Conservation (phyloP, 2,113 vertebrate genomes). For the Crocuta crocuta region DNA sequence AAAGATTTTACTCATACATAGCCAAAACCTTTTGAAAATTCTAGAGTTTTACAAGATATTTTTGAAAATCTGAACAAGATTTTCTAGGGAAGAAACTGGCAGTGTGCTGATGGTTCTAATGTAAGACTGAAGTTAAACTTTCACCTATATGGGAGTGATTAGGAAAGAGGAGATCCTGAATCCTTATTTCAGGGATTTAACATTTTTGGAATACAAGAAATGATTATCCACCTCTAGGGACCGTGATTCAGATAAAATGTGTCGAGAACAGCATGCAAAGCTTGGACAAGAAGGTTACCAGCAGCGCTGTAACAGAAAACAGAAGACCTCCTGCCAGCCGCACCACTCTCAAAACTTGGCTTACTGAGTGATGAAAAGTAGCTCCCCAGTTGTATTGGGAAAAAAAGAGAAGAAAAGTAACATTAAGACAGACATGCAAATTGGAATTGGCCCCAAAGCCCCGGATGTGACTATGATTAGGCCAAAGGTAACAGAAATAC, state of each 20-base stretch:
- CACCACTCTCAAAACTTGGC: background rate
- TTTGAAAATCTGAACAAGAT: conserved; percentile 34
- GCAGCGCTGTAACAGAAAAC: conserved; percentile 53
- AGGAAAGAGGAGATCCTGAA: background rate
- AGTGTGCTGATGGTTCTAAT: background rate
- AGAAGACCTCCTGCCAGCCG: conserved; percentile 23
- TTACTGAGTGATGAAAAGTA: conserved; percentile 66
- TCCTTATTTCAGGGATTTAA: background rate
- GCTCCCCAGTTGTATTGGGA: background rate
- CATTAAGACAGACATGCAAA: conserved; percentile 56
- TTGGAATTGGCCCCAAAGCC: background rate
- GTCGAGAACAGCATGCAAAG: conserved; percentile 12
- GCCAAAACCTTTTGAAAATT: background rate
- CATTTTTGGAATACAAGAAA: conserved; percentile 32
- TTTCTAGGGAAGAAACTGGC: background rate
- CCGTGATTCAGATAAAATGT: conserved; percentile 28
- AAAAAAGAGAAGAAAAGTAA: conserved; percentile 23
- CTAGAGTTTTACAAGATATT: background rate
- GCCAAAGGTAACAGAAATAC: conserved; percentile 52
- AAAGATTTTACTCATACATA: background rate
- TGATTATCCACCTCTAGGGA: background rate
- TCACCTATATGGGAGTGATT: background rate
- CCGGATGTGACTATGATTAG: background rate
- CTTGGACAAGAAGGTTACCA: conserved; percentile 58
- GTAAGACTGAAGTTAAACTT: background rate